phyloP scores from a whole-genome alignment of 1,140 invertebrate species.

The Samia ricini region DNA sequence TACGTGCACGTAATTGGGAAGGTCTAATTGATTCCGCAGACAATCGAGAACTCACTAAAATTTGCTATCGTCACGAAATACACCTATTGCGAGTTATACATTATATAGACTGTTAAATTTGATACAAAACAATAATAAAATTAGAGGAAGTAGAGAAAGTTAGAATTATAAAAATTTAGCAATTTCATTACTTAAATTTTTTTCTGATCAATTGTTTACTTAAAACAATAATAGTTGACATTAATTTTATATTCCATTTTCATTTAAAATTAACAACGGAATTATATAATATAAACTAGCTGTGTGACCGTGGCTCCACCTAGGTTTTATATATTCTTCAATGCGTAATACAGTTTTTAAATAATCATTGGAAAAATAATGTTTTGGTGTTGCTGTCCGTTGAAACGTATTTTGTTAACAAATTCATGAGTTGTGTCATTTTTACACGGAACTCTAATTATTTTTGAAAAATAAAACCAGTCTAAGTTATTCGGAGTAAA shows the following conservation, averaged over 20 bases:
- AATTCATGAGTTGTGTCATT: too few species aligned
- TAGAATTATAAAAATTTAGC: neutral
- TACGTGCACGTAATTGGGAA: neutral
- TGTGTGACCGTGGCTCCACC: too few species aligned
- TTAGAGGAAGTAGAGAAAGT: constrained; percentile 2
- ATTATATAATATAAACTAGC: too few species aligned
- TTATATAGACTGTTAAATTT: neutral
- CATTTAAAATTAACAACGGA: neutral
- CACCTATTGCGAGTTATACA: neutral
- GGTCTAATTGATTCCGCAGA: constrained; percentile 10
- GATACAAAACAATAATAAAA: neutral
- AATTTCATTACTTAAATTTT: neutral
- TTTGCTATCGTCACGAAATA: neutral
- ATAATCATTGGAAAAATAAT: too few species aligned
- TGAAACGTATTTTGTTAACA: too few species aligned
- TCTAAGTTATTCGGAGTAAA: too few species aligned
- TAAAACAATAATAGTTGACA: neutral
- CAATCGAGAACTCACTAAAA: neutral
- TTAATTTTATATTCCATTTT: neutral
- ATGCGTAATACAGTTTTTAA: too few species aligned
- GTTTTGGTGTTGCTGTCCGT: too few species aligned
- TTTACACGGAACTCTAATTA: too few species aligned
- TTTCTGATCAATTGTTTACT: neutral
- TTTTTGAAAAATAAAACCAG: too few species aligned
- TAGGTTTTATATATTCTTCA: too few species aligned